phyloP scores from a whole-genome alignment of 1,140 invertebrate species.

The Sminthurinus signatus region DNA sequence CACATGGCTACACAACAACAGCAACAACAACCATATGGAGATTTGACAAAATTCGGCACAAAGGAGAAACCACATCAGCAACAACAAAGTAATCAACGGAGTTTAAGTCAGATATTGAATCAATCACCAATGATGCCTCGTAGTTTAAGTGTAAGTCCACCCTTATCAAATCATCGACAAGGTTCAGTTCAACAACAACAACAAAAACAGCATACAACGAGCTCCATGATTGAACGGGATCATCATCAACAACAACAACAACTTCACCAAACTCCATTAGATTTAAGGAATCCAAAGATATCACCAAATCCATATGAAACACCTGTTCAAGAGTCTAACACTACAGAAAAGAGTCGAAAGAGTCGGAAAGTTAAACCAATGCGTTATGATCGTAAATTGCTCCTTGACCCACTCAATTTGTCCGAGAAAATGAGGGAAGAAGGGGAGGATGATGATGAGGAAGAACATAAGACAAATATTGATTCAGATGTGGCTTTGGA shows the following conservation, averaged over 20 bases:
- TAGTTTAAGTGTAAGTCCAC: not conserved
- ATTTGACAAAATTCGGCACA: too few species aligned
- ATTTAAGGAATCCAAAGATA: conserved; percentile 35
- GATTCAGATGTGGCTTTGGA: conserved; percentile 33
- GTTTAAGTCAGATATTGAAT: conserved; percentile 15
- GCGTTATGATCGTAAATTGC: conserved; percentile 59
- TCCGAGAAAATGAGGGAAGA: too few species aligned
- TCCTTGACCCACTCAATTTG: too few species aligned
- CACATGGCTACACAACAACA: conserved; percentile 16
- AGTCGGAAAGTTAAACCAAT: conserved; percentile 71
- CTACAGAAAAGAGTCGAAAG: conserved; percentile 52
- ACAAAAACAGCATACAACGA: not conserved
- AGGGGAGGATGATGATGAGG: conserved; percentile 43
- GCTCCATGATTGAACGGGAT: not conserved
- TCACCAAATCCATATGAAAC: conserved; percentile 20
- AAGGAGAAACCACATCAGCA: too few species aligned
- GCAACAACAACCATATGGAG: not conserved
- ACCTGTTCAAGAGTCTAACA: conserved; percentile 11
- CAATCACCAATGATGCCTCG: conserved; percentile 9
- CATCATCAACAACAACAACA: conserved; percentile 28
- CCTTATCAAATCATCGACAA: not conserved
- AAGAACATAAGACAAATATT: conserved; percentile 23
- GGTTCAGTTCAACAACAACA: too few species aligned
- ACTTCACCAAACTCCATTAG: conserved; percentile 27
- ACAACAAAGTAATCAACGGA: conserved; percentile 20